These are phyloP conservation scores for Mormoops blainvillei DNA, from an alignment of 2,113 vertebrate genomes.

Conservation along the genomic window DNA sequence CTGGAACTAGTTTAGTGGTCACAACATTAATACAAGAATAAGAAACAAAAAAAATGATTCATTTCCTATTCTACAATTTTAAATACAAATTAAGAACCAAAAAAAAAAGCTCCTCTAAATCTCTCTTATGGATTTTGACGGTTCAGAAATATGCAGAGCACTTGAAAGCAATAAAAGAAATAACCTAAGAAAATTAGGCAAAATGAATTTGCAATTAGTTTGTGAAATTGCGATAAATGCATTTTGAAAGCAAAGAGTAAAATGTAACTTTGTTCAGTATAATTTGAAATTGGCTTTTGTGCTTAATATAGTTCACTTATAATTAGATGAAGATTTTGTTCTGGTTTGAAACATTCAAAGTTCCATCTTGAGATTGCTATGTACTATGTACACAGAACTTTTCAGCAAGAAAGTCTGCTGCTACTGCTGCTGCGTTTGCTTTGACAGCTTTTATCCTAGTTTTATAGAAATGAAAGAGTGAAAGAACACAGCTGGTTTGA, in stretches of 20 bases:
- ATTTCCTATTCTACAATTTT: conserved; percentile 81
- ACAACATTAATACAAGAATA: conserved; percentile 80
- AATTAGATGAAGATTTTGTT: conserved; percentile 90
- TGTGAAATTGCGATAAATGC: conserved; percentile 80
- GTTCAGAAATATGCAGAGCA: conserved; percentile 76
- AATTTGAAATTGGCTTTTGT: conserved; percentile 88
- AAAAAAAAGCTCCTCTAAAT: conserved; percentile 68
- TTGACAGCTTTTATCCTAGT: conserved; percentile 87
- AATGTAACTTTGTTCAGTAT: conserved; percentile 86
- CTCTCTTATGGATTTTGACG: conserved; percentile 75
- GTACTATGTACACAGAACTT: conserved; percentile 87
- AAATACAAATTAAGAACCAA: conserved; percentile 82
- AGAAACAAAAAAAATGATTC: conserved; percentile 79
- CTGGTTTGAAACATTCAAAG: conserved; percentile 87
- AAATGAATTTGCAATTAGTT: conserved; percentile 87
- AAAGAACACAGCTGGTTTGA: conserved; percentile 88
- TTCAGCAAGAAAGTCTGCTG: conserved; percentile 85
- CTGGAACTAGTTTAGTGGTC: conserved; percentile 76
- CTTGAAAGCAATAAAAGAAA: conserved; percentile 86
- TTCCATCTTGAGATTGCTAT: conserved; percentile 88
- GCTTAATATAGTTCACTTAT: conserved; percentile 90
- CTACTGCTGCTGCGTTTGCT: conserved; percentile 82
- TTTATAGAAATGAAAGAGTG: conserved; percentile 86
- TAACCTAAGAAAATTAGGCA: conserved; percentile 85
- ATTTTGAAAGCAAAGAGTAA: conserved; percentile 85